Evolutionary conservation across 2,888 invertebrate species (phyloP), one percentile per base, ranked within the genome.

Genomic region (Eupithecia inturbata): DNA sequence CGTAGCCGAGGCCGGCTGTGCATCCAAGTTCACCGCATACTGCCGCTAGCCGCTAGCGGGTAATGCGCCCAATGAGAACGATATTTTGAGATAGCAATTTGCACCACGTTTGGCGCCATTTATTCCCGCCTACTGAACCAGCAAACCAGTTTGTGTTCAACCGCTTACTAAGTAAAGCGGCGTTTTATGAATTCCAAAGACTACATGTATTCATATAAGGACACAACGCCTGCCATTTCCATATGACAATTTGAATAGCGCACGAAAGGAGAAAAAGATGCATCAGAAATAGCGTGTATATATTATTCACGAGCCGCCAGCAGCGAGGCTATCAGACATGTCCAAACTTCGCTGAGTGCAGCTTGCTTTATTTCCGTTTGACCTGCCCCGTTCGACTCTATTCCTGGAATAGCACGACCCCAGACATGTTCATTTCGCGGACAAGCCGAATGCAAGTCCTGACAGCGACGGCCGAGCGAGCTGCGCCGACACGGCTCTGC

Each of bases 341-440:
- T 92, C 91, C 90, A 91, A 93, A 93, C 87, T 93, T 90, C 85
- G 88, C 85, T 89, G 91, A 92, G 91, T 91, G 91, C 91, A 91
- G 91, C 86, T 87, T 88, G 91, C 90, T 92, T 92, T 93, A 93
- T 93, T 93, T 93, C 92, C 92, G 92, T 92, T 92, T 89, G 93
- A 93, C 90, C 92, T 89, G 92, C 90, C 91, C 86, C 89, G 90
- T 88, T 91, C 89, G 89, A 91, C 84, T 88, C 89, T 91, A 90
- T 92, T 93, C 91, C 90, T 89, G 87, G 87, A 90, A 89, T 87
- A 89, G 87, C 86, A 81, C 86, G 83, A 80, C 82, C 81, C 88
- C 89, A 92, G 92, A 92, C 92, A 86, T 91, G 92, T 93, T 91
- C 90, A 88, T 89, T 91, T 89, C 82, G 82, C 88, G 85, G 92